These are phyloP conservation scores for Drosophila rubida DNA, from an alignment of 2,888 invertebrate genomes.

Conservation along the genomic window DNA sequence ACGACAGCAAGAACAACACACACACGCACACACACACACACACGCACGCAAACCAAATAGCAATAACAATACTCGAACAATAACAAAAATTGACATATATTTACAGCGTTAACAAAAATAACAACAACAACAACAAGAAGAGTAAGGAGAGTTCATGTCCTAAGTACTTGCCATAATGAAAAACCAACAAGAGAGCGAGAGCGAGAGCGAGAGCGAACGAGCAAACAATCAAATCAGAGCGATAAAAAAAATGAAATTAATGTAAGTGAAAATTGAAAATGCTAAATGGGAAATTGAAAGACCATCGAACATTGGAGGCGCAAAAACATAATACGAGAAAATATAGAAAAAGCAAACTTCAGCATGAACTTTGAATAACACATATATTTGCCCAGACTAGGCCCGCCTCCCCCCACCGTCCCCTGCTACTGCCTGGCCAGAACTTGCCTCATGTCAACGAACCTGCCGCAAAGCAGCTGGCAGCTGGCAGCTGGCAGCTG, in stretches of 20 bases:
- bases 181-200: slow-evolving; percentile 31
- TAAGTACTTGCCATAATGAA: slow-evolving; percentile 38
- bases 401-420: background rate
- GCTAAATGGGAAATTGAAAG: slow-evolving; percentile 11
- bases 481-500: background rate
- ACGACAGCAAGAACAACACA: slow-evolving; percentile 2
- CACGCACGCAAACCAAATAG: background rate
- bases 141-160: slow-evolving; percentile 9
- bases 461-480: background rate
- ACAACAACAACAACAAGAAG: slow-evolving; percentile 9
- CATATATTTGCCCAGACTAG: background rate
- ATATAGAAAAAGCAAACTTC: slow-evolving; percentile 3
- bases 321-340: background rate
- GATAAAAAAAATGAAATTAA: slow-evolving; percentile 4
- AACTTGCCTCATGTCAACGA: background rate
- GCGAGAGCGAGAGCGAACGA: background rate
- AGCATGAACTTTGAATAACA: background rate
- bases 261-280: slow-evolving; percentile 27
- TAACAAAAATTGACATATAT: background rate
- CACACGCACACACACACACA: slow-evolving; percentile 4
- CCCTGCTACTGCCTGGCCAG: no score
- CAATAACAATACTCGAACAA: background rate
- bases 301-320: background rate
- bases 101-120: slow-evolving; percentile 1
- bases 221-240: slow-evolving; percentile 11